These are phyloP conservation scores for Drepana arcuata DNA, from an alignment of 1,140 invertebrate species.

Conservation along the genomic window DNA sequence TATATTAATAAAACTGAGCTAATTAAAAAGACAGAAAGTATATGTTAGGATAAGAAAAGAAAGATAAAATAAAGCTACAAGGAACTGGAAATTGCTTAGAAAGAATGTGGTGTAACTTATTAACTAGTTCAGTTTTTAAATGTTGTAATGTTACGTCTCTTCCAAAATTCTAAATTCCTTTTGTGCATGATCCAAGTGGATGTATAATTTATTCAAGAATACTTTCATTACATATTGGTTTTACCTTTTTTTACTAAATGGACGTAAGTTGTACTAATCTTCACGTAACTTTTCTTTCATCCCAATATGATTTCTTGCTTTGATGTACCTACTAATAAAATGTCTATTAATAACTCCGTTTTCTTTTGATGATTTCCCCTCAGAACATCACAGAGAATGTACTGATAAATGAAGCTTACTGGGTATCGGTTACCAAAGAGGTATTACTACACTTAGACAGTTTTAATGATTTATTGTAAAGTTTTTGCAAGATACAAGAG, in stretches of 20 bases:
- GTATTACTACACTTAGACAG: conserved; percentile 79
- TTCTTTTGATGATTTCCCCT: conserved; percentile 71
- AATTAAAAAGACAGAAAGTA: too few species aligned
- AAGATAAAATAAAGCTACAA: too few species aligned
- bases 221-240: conserved; percentile 59
- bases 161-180: conserved; percentile 53
- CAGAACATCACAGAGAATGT: conserved; percentile 95
- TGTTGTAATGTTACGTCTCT: conserved; percentile 20
- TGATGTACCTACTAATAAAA: too few species aligned
- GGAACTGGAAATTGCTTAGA: too few species aligned
- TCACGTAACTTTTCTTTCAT: too few species aligned
- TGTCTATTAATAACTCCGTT: conserved; percentile 65
- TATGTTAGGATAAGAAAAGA: too few species aligned
- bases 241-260: conserved; percentile 43
- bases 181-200: conserved; percentile 31
- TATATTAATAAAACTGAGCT: conserved; percentile 7
- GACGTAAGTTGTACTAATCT: conserved; percentile 52
- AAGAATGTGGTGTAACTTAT: too few species aligned
- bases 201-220: conserved; percentile 20
- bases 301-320: too few species aligned
- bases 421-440: conserved; percentile 92
- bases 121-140: too few species aligned
- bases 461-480: conserved; percentile 71
- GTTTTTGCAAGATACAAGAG: conserved; percentile 68
- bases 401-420: conserved; percentile 93